Percentiles rank a stretch among this genome's conserved stretches.
Evolutionary conservation across 2,888 invertebrate genomes (phyloP).

Genomic region (Epiblema foenella): DNA sequence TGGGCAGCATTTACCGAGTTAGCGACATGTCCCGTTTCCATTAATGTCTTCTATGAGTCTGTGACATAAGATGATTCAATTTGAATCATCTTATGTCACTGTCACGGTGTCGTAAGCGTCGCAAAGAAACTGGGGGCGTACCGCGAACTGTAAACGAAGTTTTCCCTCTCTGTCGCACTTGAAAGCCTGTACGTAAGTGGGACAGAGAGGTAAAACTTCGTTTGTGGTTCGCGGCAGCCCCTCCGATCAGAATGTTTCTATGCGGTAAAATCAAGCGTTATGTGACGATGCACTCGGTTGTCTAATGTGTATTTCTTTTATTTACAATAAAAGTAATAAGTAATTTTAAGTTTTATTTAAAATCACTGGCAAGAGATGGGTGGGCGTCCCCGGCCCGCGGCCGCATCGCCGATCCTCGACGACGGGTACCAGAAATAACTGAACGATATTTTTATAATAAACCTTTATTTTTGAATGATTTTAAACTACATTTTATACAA

Average conservation of each 20-base stretch:
- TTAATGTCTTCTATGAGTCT: not conserved
- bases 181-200: no score
- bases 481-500: constrained; percentile 73
- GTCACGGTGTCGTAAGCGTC: constrained; percentile 16
- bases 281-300: constrained; percentile 47
- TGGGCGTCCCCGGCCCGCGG: not conserved
- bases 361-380: constrained; percentile 61
- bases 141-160: no score
- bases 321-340: constrained; percentile 75
- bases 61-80: constrained; percentile 21
- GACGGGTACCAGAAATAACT: constrained; percentile 30
- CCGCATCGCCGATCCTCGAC: not conserved
- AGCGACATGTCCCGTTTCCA: not conserved
- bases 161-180: no score
- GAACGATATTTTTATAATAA: constrained; percentile 57
- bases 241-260: constrained; percentile 7
- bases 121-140: not conserved
- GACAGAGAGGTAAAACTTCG: no score
- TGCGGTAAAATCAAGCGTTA: constrained; percentile 23
- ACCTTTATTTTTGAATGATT: constrained; percentile 74
- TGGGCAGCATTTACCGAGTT: constrained; percentile 20
- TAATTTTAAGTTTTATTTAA: constrained; percentile 79
- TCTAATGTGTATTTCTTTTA: constrained; percentile 71
- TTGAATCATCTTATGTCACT: no score
- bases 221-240: no score